These are phyloP conservation scores for Eudorcas thomsonii DNA, from an alignment of 2,113 vertebrate species.

Conservation along the genomic window DNA sequence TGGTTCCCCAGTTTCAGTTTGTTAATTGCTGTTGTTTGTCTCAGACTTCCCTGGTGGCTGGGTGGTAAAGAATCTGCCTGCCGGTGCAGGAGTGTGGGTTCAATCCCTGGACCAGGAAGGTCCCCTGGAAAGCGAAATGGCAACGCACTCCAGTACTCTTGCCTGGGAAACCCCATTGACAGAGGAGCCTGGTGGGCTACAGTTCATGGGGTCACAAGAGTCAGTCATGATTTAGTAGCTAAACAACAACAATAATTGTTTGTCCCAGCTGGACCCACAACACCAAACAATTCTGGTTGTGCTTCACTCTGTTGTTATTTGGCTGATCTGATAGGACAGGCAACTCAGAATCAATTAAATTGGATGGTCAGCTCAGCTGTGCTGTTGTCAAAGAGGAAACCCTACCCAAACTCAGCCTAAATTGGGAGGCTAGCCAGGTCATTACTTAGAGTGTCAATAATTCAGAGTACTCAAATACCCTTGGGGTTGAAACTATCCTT, in stretches of 20 bases:
- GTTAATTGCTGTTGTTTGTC: not conserved
- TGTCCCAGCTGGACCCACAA: not conserved
- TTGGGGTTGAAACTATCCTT: not conserved
- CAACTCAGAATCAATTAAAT: slow-evolving; percentile 7
- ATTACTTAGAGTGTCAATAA: not conserved
- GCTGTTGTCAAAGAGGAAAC: not conserved
- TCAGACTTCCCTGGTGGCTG: not conserved
- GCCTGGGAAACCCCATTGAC: not conserved
- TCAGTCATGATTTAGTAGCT: not conserved
- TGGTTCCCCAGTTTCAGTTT: not conserved
- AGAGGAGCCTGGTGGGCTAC: not conserved
- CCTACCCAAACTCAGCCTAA: not conserved
- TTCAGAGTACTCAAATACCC: not conserved
- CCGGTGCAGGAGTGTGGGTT: not conserved
- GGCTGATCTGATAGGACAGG: not conserved
- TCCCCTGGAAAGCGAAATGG: not conserved
- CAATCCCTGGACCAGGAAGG: not conserved
- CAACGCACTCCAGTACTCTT: not conserved
- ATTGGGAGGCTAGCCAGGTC: not conserved
- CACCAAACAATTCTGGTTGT: not conserved
- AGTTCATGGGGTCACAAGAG: not conserved
- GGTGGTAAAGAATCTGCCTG: not conserved
- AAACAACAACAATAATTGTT: not conserved
- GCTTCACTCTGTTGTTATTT: not conserved
- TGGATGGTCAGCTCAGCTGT: not conserved